These are phyloP conservation scores for Acrobasis repandana DNA, from an alignment of 2,888 invertebrate species.

Conservation along the genomic window DNA sequence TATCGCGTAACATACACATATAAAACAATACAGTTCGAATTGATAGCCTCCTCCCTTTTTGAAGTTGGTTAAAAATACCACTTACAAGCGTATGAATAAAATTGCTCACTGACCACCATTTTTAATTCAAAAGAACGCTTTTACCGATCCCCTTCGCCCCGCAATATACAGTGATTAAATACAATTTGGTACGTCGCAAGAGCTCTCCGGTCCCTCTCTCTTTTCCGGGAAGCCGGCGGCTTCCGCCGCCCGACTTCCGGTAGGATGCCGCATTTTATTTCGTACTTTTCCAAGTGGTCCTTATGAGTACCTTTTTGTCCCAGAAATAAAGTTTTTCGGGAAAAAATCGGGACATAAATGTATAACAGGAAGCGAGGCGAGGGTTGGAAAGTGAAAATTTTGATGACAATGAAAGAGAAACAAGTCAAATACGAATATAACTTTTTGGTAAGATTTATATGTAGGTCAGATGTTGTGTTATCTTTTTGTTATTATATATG, in stretches of 20 bases:
- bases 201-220: constrained; percentile 73
- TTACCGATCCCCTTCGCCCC: constrained; percentile 44
- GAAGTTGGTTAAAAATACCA: too few relatives aligned
- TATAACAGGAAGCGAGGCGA: constrained; percentile 19
- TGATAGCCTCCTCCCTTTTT: too few relatives aligned
- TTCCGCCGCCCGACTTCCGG: constrained; percentile 74
- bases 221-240: constrained; percentile 78
- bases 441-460: constrained; percentile 4
- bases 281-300: constrained; percentile 68
- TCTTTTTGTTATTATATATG: too few relatives aligned
- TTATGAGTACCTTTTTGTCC: constrained; percentile 63
- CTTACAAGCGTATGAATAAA: too few relatives aligned
- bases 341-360: constrained; percentile 41
- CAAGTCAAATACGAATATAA: constrained; percentile 10
- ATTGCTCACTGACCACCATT: too few relatives aligned
- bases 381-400: constrained; percentile 18
- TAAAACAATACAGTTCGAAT: too few relatives aligned
- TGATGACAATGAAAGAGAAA: constrained; percentile 15
- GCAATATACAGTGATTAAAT: constrained; percentile 67
- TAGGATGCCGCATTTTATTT: constrained; percentile 70
- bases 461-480: neutral
- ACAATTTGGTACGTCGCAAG: constrained; percentile 70
- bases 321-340: constrained; percentile 52
- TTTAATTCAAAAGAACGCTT: constrained; percentile 54
- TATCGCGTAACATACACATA: too few relatives aligned